Evolutionary conservation across 2,888 invertebrate species (phyloP).

Genomic region (Emmelina monodactyla): DNA sequence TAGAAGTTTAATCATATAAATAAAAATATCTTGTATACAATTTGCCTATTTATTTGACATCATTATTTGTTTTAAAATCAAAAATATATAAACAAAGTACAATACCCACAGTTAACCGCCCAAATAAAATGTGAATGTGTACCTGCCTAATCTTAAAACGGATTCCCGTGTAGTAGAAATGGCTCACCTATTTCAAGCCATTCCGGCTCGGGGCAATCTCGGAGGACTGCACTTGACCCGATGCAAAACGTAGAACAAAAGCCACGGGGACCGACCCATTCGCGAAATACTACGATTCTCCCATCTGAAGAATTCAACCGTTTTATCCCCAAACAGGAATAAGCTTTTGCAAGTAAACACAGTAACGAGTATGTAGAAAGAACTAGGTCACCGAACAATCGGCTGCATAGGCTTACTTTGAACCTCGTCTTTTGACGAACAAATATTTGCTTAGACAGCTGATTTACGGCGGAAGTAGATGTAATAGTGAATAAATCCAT

Average conservation of each 20-base stretch:
- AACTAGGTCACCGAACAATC: conserved; percentile 26
- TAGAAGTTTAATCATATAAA: too few species aligned
- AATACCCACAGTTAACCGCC: too few species aligned
- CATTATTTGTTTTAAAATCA: too few species aligned
- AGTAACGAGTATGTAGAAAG: conserved; percentile 13
- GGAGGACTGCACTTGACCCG: conserved; percentile 50
- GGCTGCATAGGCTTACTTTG: too few species aligned
- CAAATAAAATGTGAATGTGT: too few species aligned
- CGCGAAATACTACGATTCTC: conserved; percentile 23
- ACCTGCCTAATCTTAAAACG: conserved; percentile 7
- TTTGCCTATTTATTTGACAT: too few species aligned
- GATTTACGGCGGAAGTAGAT: too few species aligned
- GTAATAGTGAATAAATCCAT: too few species aligned
- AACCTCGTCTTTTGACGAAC: too few species aligned
- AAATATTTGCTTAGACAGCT: too few species aligned
- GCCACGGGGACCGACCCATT: conserved; percentile 21
- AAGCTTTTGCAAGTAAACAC: conserved; percentile 8
- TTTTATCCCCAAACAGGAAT: conserved; percentile 18
- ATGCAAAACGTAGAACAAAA: conserved; percentile 42
- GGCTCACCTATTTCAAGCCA: conserved; percentile 23
- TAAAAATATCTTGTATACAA: too few species aligned
- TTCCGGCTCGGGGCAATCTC: conserved; percentile 32
- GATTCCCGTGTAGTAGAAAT: conserved; percentile 15
- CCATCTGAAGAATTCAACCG: conserved; percentile 22
- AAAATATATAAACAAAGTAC: too few species aligned